Evolutionary conservation across 2,888 invertebrate genomes (phyloP).

Genomic region (Agonopterix subpropinquella): DNA sequence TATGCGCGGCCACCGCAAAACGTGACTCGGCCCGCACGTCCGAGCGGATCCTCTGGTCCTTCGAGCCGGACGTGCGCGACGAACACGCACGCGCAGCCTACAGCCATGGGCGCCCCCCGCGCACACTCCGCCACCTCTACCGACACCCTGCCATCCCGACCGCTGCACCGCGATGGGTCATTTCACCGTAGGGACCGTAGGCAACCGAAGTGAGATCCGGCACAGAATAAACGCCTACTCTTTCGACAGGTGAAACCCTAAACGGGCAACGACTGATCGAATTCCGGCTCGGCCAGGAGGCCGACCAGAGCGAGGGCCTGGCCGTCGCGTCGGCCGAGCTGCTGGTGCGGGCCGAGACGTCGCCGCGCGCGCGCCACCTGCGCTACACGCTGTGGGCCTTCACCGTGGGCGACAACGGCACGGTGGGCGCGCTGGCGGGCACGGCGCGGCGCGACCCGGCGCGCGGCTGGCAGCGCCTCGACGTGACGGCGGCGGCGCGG

Average conservation of each 20-base stretch:
- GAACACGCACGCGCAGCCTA: constrained; percentile 50
- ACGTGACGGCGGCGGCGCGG: constrained; percentile 86
- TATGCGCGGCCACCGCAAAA: constrained; percentile 44
- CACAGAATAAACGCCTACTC: not conserved
- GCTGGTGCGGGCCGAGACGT: constrained; percentile 77
- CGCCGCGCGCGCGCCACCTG: constrained; percentile 43
- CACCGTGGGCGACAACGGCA: constrained; percentile 79
- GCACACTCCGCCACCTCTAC: constrained; percentile 33
- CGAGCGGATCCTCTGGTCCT: constrained; percentile 15
- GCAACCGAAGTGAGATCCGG: not conserved
- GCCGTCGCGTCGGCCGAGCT: constrained; percentile 86
- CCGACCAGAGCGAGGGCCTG: constrained; percentile 75
- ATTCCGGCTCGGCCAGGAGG: constrained; percentile 83
- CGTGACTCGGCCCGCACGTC: constrained; percentile 32
- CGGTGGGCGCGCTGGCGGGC: constrained; percentile 67
- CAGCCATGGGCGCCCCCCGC: constrained; percentile 63
- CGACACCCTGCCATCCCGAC: constrained; percentile 17
- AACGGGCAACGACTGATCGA: constrained; percentile 91
- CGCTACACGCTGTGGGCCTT: constrained; percentile 84
- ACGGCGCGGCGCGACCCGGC: constrained; percentile 72
- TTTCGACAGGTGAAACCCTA: constrained; percentile 82
- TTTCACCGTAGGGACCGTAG: constrained; percentile 46
- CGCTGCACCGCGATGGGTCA: constrained; percentile 45
- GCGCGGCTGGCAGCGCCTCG: constrained; percentile 91
- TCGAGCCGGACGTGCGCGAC: constrained; percentile 24